Evolutionary conservation across 2,797 vertebrate species (phyloP).

Genomic region (Muscicapa striata): DNA sequence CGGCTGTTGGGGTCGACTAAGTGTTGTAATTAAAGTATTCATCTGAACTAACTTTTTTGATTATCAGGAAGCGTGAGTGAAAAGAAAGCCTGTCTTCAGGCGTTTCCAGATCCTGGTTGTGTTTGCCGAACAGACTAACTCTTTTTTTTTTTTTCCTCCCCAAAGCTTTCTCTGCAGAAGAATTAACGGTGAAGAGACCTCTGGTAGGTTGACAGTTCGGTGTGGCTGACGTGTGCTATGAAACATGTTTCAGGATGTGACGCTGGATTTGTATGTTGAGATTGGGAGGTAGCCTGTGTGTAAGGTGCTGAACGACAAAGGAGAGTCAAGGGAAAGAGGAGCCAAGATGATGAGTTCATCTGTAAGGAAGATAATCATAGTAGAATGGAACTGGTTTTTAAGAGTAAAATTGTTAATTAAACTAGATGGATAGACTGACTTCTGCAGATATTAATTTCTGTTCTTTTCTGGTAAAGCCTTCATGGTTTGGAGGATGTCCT

Average conservation of each 20-base stretch:
- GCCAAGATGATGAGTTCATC: neutral
- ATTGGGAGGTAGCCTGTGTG: neutral
- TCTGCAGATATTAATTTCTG: neutral
- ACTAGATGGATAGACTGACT: neutral
- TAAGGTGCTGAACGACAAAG: neutral
- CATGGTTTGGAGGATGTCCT: neutral
- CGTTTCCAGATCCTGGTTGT: neutral
- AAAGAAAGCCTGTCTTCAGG: neutral
- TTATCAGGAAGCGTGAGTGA: rapidly evolving
- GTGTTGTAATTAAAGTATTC: rapidly evolving
- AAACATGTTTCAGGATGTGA: neutral
- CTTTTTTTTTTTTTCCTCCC: too few species aligned
- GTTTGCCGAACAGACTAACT: neutral
- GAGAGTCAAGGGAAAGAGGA: neutral
- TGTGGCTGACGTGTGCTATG: neutral
- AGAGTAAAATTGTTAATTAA: neutral
- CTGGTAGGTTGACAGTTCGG: neutral
- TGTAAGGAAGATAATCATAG: neutral
- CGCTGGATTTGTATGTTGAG: neutral
- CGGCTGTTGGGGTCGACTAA: rapidly evolving
- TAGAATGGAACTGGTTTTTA: neutral
- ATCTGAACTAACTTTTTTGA: neutral
- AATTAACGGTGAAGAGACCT: neutral
- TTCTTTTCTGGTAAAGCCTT: neutral
- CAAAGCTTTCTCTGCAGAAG: neutral